Percentiles rank a stretch among this genome's conserved stretches.
These are phyloP conservation scores for Drosophila bunnanda DNA, from an alignment of 2,888 invertebrate genomes.

Conservation along the genomic window DNA sequence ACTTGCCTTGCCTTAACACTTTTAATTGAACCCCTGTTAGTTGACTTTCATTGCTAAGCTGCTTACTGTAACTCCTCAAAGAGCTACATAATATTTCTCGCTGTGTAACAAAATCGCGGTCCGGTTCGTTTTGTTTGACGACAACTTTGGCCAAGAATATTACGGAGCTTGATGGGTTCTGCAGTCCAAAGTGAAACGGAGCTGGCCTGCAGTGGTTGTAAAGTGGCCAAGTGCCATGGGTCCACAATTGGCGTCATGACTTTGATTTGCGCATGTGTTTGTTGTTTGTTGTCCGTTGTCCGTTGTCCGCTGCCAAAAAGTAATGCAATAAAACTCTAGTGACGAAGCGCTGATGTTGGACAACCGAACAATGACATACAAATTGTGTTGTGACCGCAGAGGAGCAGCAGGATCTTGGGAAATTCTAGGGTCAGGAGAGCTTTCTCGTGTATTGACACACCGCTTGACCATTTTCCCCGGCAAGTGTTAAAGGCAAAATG, in stretches of 20 bases:
- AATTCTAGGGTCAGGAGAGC: conserved; percentile 10
- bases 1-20: no score
- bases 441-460: conserved; percentile 33
- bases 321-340: conserved; percentile 61
- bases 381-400: conserved; percentile 48
- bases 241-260: conserved; percentile 69
- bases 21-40: background rate
- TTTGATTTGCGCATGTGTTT: conserved; percentile 68
- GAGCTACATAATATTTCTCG: background rate
- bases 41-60: background rate
- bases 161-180: conserved; percentile 17
- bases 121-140: conserved; percentile 44
- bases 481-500: conserved; percentile 42
- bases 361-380: conserved; percentile 49
- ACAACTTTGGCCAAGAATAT: conserved; percentile 54
- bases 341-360: conserved; percentile 37
- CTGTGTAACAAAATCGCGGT: conserved; percentile 21
- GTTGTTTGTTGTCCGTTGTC: conserved; percentile 15
- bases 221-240: conserved; percentile 66
- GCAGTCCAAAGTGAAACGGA: conserved; percentile 3
- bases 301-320: conserved; percentile 39
- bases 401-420: conserved; percentile 1
- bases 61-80: background rate
- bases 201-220: conserved; percentile 53
- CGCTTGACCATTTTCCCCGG: conserved; percentile 39